Conservation (phyloP, 2,888 invertebrate species). For the Lasioglossum vierecki region DNA sequence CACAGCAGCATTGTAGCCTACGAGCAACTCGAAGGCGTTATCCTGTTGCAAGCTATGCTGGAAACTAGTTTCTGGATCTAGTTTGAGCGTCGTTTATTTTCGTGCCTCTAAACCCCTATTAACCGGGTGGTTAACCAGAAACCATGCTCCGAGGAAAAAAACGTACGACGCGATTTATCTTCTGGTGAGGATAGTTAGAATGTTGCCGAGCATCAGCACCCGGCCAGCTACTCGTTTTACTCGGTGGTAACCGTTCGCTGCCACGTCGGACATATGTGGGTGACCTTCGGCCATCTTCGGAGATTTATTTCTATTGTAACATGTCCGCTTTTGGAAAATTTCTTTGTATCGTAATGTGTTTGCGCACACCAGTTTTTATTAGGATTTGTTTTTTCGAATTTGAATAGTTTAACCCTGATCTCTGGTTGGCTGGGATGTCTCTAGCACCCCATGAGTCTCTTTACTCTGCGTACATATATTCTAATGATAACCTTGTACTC, state of each 20-base stretch:
- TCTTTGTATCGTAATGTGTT: not conserved
- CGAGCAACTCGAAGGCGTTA: not conserved
- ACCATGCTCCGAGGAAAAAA: not conserved
- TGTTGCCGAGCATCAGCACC: not conserved
- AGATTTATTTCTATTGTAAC: not conserved
- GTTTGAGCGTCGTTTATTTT: constrained; percentile 8
- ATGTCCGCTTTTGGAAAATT: not conserved
- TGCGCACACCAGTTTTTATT: too few species aligned
- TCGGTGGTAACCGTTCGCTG: not conserved
- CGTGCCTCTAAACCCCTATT: not conserved
- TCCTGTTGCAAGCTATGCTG: not conserved
- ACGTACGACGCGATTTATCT: not conserved
- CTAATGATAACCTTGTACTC: too few species aligned
- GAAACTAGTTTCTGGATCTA: constrained; percentile 9
- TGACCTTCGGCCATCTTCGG: not conserved
- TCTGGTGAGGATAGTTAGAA: not conserved
- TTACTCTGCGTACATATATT: too few species aligned
- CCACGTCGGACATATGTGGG: not conserved
- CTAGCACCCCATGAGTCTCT: too few species aligned
- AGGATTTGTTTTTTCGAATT: too few species aligned
- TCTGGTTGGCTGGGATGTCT: too few species aligned
- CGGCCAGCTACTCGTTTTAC: not conserved
- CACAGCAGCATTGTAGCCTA: not conserved
- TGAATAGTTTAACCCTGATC: too few species aligned
- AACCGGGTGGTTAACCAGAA: constrained; percentile 12